Percentiles rank a stretch among this genome's conserved stretches.
Evolutionary conservation across 2,113 vertebrate species (phyloP).

Genomic region (Saimiri boliviensis): DNA sequence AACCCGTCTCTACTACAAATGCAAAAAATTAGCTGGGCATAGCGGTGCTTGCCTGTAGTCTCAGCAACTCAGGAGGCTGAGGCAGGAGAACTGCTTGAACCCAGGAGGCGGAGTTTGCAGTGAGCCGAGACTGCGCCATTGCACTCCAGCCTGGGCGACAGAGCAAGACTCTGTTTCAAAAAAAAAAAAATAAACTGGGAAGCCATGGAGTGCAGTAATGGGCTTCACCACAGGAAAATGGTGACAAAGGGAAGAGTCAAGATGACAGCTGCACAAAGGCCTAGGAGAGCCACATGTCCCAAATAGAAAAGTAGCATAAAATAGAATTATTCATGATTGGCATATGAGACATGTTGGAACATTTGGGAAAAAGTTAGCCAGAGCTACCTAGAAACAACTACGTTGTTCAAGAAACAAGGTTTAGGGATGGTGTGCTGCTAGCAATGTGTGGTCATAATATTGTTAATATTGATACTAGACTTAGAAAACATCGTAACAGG

Average conservation of each 20-base stretch:
- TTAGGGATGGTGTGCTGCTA: not conserved
- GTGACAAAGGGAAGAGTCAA: not conserved
- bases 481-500: not conserved
- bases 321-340: not conserved
- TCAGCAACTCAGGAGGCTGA: too few species aligned
- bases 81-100: too few species aligned
- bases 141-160: too few species aligned
- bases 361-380: not conserved
- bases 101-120: too few species aligned
- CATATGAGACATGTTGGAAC: not conserved
- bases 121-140: accelerated
- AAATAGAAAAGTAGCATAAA: not conserved
- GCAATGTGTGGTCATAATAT: not conserved
- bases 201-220: not conserved
- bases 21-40: too few species aligned
- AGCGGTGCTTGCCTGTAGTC: too few species aligned
- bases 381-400: not conserved
- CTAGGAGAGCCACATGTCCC: not conserved
- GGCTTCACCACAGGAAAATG: accelerated
- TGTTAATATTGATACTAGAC: not conserved
- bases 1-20: too few species aligned
- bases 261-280: not conserved
- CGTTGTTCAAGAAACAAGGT: not conserved
- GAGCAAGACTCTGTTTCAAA: not conserved
- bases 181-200: not conserved